Conservation (phyloP, 2,888 invertebrate species). For the Invenusta paracnida region DNA sequence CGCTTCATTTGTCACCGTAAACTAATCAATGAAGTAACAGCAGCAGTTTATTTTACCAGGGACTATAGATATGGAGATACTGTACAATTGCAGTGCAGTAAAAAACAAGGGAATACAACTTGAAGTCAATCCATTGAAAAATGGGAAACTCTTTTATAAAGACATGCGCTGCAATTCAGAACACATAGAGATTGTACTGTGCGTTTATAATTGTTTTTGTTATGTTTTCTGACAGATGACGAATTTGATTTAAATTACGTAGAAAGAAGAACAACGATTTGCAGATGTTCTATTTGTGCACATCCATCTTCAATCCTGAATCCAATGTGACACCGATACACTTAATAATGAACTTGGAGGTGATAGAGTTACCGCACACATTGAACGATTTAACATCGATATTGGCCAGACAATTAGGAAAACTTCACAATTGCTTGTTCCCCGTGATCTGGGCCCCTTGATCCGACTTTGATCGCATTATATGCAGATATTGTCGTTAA, state of each 20-base stretch:
- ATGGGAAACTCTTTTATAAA: neutral
- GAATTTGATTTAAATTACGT: neutral
- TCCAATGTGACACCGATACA: neutral
- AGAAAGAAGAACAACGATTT: neutral
- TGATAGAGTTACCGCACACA: neutral
- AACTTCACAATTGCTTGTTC: neutral
- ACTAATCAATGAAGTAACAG: neutral
- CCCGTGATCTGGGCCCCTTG: too few species aligned
- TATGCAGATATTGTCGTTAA: too few species aligned
- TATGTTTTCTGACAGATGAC: neutral
- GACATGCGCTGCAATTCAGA: neutral
- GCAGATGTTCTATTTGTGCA: neutral
- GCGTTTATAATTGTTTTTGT: neutral
- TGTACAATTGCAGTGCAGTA: neutral
- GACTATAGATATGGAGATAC: neutral
- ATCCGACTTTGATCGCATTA: too few species aligned
- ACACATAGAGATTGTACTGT: neutral
- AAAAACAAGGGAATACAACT: neutral
- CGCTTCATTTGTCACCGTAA: neutral
- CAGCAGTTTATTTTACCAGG: neutral
- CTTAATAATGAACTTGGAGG: neutral
- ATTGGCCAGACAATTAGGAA: neutral
- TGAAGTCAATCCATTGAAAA: neutral
- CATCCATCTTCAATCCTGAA: neutral
- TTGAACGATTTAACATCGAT: neutral